Evolutionary conservation across 1,140 invertebrate genomes (phyloP), one percentile per base, ranked within the genome.

Genomic region (Antheraea pernyi): DNA sequence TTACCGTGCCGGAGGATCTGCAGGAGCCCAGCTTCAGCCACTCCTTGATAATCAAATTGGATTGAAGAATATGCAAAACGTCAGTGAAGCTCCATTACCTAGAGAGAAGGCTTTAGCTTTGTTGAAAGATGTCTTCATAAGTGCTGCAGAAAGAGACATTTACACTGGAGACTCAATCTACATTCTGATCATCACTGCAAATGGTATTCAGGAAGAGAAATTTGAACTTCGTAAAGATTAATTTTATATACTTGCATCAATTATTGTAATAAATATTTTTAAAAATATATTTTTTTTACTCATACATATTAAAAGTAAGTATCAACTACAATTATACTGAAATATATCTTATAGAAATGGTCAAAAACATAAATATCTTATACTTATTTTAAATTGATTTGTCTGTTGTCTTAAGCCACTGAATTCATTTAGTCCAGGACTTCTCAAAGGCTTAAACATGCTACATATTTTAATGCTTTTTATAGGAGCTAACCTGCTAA

Each of bases 71-170:
- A 97, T 98, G 94, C 94, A 94, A 30, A 94, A 93, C 82, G 94
- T 95, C 0, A 93, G 93, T 11, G 84, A 91, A 46, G 86, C 88
- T 18, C 94, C 94, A 0, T 81, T 99, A 4, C 94, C 95, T 10
- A 88, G 94, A 77, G 98, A 99, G 61, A 96, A 96, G 77, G 98
- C 98, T 7, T 84, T 98, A 9, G 92, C 94, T 22, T 92, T 99
- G 16, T 93, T 99, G 3, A 99, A 98, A 80, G 99, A 99, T 94
- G 97, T 97, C 0, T 99, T 99, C 84, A 98, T 98, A 73, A 98
- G 98, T 67, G 98, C 98, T 48, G 97, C 98, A 68, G 99, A 99
- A 86, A 95, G 99, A 89, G 98, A 99, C 87, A 99, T 99, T 76
- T 97, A 98, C 81, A 99, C 98, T 82, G 99, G 99, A 69, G 99